Percentiles rank a stretch among this genome's conserved stretches.
These are phyloP conservation scores for Dynastes tityus DNA, from an alignment of 2,888 invertebrate genomes.

Conservation along the genomic window DNA sequence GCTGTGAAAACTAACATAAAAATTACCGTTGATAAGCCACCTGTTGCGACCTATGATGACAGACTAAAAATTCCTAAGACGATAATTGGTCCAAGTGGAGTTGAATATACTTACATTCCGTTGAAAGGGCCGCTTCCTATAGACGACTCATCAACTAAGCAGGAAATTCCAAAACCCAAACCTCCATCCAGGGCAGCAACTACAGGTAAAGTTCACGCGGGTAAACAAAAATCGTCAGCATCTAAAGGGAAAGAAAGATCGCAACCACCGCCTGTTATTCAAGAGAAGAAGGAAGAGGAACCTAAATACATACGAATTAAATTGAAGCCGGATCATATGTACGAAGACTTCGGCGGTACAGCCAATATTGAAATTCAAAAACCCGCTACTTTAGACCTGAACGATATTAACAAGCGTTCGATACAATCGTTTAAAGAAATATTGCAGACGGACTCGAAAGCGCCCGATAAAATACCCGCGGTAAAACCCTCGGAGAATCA, in stretches of 20 bases:
- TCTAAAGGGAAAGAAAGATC: conserved; percentile 35
- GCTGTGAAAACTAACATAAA: conserved; percentile 62
- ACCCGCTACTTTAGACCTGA: conserved; percentile 76
- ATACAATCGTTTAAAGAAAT: conserved; percentile 70
- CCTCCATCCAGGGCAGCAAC: conserved; percentile 45
- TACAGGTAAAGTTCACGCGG: conserved; percentile 28
- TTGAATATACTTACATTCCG: conserved; percentile 71
- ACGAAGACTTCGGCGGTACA: conserved; percentile 74
- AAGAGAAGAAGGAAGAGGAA: conserved; percentile 58
- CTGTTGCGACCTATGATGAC: conserved; percentile 50
- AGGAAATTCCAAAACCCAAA: conserved; percentile 59
- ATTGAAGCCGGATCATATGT: conserved; percentile 83
- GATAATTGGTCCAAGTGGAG: conserved; percentile 67
- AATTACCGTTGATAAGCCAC: conserved; percentile 66
- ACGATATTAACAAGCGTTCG: conserved; percentile 65
- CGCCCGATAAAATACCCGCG: conserved; percentile 49
- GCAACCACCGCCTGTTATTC: background rate
- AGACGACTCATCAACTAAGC: conserved; percentile 50
- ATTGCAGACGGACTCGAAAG: conserved; percentile 60
- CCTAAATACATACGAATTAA: conserved; percentile 79
- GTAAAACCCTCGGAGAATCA: conserved; percentile 50
- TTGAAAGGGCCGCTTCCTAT: conserved; percentile 64
- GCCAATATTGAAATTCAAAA: conserved; percentile 70
- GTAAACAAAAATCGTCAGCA: conserved; percentile 51
- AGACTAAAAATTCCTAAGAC: conserved; percentile 63